These are phyloP conservation scores for Drosophila bocki DNA, from an alignment of 1,140 invertebrate genomes.

Conservation along the genomic window DNA sequence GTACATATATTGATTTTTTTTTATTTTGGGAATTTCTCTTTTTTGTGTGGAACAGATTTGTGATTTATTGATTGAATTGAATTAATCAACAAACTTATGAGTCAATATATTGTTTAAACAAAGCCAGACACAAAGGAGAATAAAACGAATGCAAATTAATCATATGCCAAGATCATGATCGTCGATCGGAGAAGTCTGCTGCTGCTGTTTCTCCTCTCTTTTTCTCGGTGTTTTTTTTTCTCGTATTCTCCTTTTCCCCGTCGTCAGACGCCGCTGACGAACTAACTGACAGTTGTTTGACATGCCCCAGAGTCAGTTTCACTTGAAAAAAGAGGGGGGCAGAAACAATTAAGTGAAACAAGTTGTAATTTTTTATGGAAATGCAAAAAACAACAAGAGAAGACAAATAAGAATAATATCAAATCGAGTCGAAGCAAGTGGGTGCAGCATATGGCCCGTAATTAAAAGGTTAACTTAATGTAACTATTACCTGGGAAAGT, in stretches of 20 bases:
- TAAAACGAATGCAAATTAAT: constrained; percentile 78
- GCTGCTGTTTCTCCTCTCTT: constrained; percentile 23
- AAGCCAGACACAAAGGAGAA: constrained; percentile 43
- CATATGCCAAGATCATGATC: constrained; percentile 68
- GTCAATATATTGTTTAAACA: constrained; percentile 80
- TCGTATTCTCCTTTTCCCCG: constrained; percentile 1
- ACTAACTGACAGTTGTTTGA: constrained; percentile 82
- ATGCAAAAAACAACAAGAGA: constrained; percentile 56
- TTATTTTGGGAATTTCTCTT: constrained; percentile 30
- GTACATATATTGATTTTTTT: not conserved
- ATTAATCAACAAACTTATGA: constrained; percentile 81
- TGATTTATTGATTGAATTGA: constrained; percentile 80
- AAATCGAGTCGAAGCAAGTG: constrained; percentile 52
- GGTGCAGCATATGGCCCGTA: constrained; percentile 77
- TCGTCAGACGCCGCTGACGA: constrained; percentile 38
- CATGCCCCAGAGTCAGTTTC: constrained; percentile 74
- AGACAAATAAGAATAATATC: constrained; percentile 31
- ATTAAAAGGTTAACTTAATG: constrained; percentile 82
- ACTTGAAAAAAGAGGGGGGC: constrained; percentile 16
- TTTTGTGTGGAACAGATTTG: constrained; percentile 52
- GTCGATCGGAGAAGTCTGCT: constrained; percentile 27
- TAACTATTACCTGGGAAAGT: constrained; percentile 58
- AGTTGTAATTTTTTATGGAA: constrained; percentile 72
- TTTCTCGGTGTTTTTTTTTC: constrained; percentile 2
- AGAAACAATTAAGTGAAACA: constrained; percentile 78